These are phyloP conservation scores for Lymantria monacha DNA, from an alignment of 2,888 invertebrate species.

Conservation along the genomic window DNA sequence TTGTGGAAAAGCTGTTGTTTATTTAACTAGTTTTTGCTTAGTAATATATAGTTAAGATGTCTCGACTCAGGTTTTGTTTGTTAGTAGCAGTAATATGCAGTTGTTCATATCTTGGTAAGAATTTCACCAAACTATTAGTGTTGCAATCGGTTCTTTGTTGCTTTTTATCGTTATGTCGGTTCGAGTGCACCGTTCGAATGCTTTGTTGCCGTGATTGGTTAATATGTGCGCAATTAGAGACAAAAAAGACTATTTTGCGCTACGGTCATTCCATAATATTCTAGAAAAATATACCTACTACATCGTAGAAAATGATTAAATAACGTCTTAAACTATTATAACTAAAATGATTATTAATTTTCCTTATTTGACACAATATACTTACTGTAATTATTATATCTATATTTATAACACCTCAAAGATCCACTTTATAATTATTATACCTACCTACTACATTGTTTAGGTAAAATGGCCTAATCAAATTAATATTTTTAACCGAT, in stretches of 20 bases:
- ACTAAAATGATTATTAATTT: neutral
- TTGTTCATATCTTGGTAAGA: constrained; percentile 61
- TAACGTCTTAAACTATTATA: too few species aligned
- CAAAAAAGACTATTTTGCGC: constrained; percentile 36
- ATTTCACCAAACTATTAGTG: constrained; percentile 30
- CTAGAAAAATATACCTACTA: constrained; percentile 30
- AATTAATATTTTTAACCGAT: too few species aligned
- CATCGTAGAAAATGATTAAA: constrained; percentile 1
- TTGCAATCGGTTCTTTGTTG: constrained; percentile 53
- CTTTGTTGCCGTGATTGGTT: constrained; percentile 40
- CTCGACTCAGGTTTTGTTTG: constrained; percentile 54
- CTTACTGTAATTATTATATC: neutral
- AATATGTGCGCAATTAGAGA: constrained; percentile 43
- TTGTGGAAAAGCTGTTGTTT: constrained; percentile 43
- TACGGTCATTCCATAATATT: constrained; percentile 16
- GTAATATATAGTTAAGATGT: constrained; percentile 47
- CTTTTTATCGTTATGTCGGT: constrained; percentile 42
- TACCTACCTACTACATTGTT: too few species aligned
- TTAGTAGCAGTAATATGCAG: constrained; percentile 58
- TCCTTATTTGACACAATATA: neutral
- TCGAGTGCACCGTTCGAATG: constrained; percentile 25
- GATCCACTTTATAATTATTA: too few species aligned
- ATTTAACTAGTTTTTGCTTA: constrained; percentile 23
- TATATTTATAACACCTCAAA: too few species aligned
- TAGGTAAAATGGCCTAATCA: too few species aligned